A percentile compares a stretch with the other conserved stretches of the same genome.
Conservation (phyloP, 2,797 vertebrate species). For the Selene dorsalis region DNA sequence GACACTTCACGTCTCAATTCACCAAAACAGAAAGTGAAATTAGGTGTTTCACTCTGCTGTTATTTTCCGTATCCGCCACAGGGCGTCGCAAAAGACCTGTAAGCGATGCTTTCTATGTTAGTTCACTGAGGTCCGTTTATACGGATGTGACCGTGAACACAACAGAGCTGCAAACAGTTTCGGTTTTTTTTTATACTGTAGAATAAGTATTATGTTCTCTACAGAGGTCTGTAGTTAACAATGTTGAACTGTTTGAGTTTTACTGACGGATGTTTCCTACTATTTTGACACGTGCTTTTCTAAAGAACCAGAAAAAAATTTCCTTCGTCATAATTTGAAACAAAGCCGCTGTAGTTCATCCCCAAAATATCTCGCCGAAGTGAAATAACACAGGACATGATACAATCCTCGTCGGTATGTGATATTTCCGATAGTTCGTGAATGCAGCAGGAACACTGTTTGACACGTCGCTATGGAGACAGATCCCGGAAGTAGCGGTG, state of each 20-base stretch:
- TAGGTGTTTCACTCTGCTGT: accelerated
- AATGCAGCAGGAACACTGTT: neutral
- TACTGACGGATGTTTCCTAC: too few relatives aligned
- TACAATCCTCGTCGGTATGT: neutral
- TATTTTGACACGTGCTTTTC: neutral
- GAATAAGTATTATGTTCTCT: too few relatives aligned
- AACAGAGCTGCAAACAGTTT: neutral
- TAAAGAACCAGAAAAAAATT: neutral
- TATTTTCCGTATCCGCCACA: neutral
- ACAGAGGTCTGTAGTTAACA: too few relatives aligned
- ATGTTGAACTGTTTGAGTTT: neutral
- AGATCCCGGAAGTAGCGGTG: conserved; percentile 14
- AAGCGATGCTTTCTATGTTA: accelerated
- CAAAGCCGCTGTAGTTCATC: neutral
- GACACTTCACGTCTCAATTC: neutral
- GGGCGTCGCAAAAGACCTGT: neutral
- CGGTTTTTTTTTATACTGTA: neutral
- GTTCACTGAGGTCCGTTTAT: too few relatives aligned
- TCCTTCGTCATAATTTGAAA: neutral
- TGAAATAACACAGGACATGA: neutral
- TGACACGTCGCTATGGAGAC: conserved; percentile 20
- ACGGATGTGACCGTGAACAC: neutral
- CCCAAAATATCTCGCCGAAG: neutral
- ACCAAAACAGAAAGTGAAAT: conserved; percentile 71
- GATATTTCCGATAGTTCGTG: neutral